phyloP scores from a whole-genome alignment of 2,888 invertebrate genomes.

The Brenthis daphne region DNA sequence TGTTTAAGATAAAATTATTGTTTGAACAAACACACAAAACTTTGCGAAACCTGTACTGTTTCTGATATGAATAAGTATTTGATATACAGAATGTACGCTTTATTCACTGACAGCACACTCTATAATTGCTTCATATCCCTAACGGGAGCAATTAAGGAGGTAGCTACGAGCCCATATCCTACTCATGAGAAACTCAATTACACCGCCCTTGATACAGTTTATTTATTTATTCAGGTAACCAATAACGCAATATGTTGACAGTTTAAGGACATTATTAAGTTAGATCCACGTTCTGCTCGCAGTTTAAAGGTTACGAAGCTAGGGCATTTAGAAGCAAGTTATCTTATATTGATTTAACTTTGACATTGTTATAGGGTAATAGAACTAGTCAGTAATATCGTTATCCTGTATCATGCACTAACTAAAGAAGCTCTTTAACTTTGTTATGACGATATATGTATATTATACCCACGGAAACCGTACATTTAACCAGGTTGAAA shows the following conservation, averaged over 20 bases:
- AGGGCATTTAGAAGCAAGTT: slow-evolving; percentile 20
- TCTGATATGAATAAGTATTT: slow-evolving; percentile 18
- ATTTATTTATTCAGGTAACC: slow-evolving; percentile 49
- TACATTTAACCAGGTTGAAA: too few relatives aligned
- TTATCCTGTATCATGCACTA: slow-evolving; percentile 4
- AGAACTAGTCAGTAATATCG: neutral
- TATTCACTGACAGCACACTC: slow-evolving; percentile 31
- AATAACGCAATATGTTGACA: slow-evolving; percentile 38
- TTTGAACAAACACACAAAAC: neutral
- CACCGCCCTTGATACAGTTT: slow-evolving; percentile 53
- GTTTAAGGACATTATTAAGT: slow-evolving; percentile 30
- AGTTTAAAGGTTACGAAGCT: slow-evolving; percentile 19
- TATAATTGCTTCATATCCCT: slow-evolving; percentile 50
- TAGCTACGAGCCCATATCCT: slow-evolving; percentile 48
- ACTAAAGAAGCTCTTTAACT: neutral
- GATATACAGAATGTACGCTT: slow-evolving; percentile 21
- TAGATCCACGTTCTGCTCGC: slow-evolving; percentile 16
- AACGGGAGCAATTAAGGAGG: slow-evolving; percentile 51
- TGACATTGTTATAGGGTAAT: slow-evolving; percentile 12
- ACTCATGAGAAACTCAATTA: slow-evolving; percentile 58
- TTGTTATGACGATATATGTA: neutral
- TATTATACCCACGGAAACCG: too few relatives aligned
- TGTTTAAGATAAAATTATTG: too few relatives aligned
- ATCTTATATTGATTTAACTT: slow-evolving; percentile 10
- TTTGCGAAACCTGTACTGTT: slow-evolving; percentile 19